Base-by-base conservation (phyloP, 1,140 invertebrate genomes). In the Cydia pomonella region DNA sequence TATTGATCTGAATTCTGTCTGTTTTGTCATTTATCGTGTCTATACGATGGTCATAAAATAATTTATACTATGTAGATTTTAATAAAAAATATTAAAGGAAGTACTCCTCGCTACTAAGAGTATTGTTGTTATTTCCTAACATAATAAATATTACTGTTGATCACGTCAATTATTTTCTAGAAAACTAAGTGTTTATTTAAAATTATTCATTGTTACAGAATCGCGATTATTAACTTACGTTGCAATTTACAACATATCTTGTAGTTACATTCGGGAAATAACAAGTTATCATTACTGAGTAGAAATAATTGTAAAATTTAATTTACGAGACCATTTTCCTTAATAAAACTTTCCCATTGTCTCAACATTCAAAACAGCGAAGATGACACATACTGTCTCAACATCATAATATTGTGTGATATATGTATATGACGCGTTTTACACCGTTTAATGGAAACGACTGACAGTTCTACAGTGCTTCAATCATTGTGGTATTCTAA, bases 201-300 rank as follows among this genome's bases (percentile, higher is more conserved):
- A 59, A 23, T 59, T 21, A 59, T 59, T 59, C 21, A 59, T 59
- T 59, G 53, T 59, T 23, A 12, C 5, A 6, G 53, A 23, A 23
- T 2, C 23, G 7, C 7, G 9, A 59, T 59, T n/a, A 59, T 12
- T 23, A 9, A 59, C 2, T 59, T 21, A 59, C 23, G 21, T 23
- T 23, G 9, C 23, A 21, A 23, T 53, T 18, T 59, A 59, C 53
- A 59, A 59, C 21, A 23, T 59, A 44, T 44, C 41, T 44, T 3
- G 16, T 53, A 18, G 4, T 53, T 53, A 44, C 16, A 3, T 18
- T 18, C 2, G 50, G 50, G 50, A 53, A 18, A 53, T 53, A 18
- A 53, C 50, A 18, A 53, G 50, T 53, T 53, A 53, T 53, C 50
- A 53, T 53, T 53, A 53, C n/a, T 18, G 18, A 53, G 50, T 21